phyloP scores from a whole-genome alignment of 2,113 vertebrate genomes.

The Chionodraco myersi region DNA sequence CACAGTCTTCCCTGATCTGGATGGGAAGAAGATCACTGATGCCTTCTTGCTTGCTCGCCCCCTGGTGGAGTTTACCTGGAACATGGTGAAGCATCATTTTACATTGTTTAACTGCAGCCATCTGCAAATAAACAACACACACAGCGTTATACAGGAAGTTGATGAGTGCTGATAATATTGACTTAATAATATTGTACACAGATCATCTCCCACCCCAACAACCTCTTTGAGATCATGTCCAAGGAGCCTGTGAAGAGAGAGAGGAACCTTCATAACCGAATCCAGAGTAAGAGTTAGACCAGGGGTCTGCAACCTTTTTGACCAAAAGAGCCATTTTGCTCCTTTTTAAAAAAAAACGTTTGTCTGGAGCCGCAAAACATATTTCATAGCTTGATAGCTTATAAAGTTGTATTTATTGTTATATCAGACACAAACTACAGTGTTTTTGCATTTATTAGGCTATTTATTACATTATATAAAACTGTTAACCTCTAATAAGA shows the following conservation, averaged over 20 bases:
- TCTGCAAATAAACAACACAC: neutral
- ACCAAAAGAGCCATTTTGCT: no score
- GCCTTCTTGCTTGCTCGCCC: conserved; percentile 83
- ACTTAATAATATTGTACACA: conserved; percentile 39
- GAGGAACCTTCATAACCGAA: conserved; percentile 84
- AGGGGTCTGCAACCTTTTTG: no score
- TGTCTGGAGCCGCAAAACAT: no score
- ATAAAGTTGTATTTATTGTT: no score
- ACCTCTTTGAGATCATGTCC: conserved; percentile 86
- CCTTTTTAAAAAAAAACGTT: no score
- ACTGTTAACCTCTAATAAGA: no score
- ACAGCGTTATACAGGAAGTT: neutral
- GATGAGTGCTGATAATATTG: neutral
- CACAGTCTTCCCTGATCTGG: conserved; percentile 84
- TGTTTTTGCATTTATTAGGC: no score
- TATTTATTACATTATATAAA: no score
- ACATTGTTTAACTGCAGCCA: neutral
- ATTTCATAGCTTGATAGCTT: no score
- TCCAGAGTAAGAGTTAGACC: conserved; percentile 79
- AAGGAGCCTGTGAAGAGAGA: conserved; percentile 84
- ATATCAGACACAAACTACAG: no score
- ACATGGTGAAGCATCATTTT: conserved; percentile 70
- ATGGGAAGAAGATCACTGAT: conserved; percentile 84
- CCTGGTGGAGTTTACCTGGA: conserved; percentile 86
- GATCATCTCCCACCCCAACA: conserved; percentile 86